phyloP scores from a whole-genome alignment of 2,113 vertebrate genomes.

The Dinomys branickii region DNA sequence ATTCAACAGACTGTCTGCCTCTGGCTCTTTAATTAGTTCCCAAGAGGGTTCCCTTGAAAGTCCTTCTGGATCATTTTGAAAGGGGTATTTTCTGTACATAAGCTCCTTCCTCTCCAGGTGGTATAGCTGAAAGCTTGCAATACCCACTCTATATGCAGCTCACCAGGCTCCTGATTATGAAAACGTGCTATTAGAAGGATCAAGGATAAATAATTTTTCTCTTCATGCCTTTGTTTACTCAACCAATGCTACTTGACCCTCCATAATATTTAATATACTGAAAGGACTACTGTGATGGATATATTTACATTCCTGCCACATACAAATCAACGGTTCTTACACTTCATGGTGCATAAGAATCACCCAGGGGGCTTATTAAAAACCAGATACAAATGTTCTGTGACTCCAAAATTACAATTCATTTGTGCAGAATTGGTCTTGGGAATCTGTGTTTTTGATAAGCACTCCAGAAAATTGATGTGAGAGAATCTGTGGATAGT shows the following conservation, averaged over 20 bases:
- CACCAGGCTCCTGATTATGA: conserved; percentile 43
- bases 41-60: conserved; percentile 71
- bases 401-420: conserved; percentile 3
- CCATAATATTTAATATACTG: neutral
- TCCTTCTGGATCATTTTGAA: conserved; percentile 70
- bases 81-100: conserved; percentile 55
- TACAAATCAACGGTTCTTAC: conserved; percentile 35
- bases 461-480: neutral
- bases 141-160: neutral
- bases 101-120: conserved; percentile 51
- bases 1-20: conserved; percentile 69
- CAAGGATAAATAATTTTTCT: conserved; percentile 53
- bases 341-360: conserved; percentile 33
- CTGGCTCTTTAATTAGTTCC: conserved; percentile 78
- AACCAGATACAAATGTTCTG: neutral
- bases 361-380: conserved; percentile 52
- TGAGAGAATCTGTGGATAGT: neutral
- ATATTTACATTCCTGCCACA: neutral
- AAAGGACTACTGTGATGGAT: conserved; percentile 27
- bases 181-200: conserved; percentile 25
- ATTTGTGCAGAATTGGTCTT: neutral
- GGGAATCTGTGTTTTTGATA: conserved; percentile 38
- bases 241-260: neutral
- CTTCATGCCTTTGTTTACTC: conserved; percentile 39
- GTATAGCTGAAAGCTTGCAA: conserved; percentile 39